These are phyloP conservation scores for Acanthococcus lagerstroemiae DNA, from an alignment of 2,888 invertebrate species.

Conservation along the genomic window DNA sequence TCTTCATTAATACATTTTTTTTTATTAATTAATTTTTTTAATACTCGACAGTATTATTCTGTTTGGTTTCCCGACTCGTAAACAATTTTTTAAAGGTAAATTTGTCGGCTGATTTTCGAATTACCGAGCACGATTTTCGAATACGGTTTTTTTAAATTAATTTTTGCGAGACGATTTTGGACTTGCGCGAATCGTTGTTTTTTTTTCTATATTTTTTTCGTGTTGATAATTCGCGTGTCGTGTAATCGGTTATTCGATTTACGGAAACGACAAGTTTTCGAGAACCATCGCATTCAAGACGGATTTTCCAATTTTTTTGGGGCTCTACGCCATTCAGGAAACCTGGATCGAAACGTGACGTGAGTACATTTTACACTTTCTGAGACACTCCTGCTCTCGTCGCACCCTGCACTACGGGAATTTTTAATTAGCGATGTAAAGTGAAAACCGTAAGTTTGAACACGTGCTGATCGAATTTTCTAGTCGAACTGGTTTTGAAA, in stretches of 20 bases:
- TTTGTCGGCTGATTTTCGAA: neutral
- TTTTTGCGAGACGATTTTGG: neutral
- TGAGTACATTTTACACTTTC: too few species aligned
- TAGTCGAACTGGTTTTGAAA: too few species aligned
- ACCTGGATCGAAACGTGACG: slow-evolving; percentile 29
- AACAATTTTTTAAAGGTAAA: neutral
- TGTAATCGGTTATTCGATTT: too few species aligned
- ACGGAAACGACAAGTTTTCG: slow-evolving; percentile 12
- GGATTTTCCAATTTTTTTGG: slow-evolving; percentile 24
- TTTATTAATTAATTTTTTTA: neutral
- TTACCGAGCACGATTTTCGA: neutral
- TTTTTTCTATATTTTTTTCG: neutral
- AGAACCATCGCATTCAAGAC: slow-evolving; percentile 6
- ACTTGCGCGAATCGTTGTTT: neutral
- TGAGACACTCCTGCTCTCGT: too few species aligned
- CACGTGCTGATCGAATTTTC: too few species aligned
- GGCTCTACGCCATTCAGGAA: slow-evolving; percentile 24
- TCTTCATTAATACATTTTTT: neutral
- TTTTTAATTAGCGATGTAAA: too few species aligned
- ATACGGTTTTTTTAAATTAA: neutral
- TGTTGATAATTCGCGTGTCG: neutral
- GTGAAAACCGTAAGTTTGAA: too few species aligned
- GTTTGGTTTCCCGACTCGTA: neutral
- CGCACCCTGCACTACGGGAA: too few species aligned
- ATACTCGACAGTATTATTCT: neutral